These are phyloP conservation scores for Semicossyphus pulcher DNA, from an alignment of 2,113 vertebrate species.

Conservation along the genomic window DNA sequence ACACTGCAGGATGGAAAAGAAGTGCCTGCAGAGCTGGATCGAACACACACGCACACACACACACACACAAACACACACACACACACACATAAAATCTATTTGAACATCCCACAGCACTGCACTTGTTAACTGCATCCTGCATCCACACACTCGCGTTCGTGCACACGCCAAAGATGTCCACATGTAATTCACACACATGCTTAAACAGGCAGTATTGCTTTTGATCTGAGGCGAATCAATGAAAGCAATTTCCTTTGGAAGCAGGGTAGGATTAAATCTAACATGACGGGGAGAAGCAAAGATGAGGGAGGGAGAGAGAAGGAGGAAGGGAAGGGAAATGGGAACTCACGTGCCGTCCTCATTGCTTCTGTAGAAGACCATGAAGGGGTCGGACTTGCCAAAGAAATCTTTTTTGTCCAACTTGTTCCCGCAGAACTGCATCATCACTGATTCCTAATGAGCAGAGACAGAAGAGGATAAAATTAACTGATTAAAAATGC, in stretches of 20 bases:
- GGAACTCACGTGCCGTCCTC: conserved; percentile 89
- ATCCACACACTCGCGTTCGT: not conserved
- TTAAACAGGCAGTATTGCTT: conserved; percentile 35
- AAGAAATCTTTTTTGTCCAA: conserved; percentile 94
- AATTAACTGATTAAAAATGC: not conserved
- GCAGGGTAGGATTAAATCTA: conserved; percentile 41
- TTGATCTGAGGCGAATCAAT: conserved; percentile 66
- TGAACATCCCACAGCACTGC: conserved; percentile 3
- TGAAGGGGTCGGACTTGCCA: conserved; percentile 91
- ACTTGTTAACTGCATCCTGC: not conserved
- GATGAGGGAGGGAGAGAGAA: not conserved
- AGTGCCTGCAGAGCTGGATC: conserved; percentile 25
- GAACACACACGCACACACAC: not conserved
- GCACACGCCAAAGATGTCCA: not conserved
- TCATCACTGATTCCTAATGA: conserved; percentile 88
- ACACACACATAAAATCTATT: not conserved
- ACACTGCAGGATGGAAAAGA: conserved; percentile 46
- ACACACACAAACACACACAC: not conserved
- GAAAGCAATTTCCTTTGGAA: conserved; percentile 67
- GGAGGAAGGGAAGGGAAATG: not conserved
- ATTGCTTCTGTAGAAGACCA: conserved; percentile 91
- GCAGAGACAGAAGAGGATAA: not conserved
- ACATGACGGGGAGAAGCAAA: conserved; percentile 9
- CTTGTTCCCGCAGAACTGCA: conserved; percentile 93
- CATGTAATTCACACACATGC: conserved; percentile 36